These are phyloP conservation scores for Hypena proboscidalis DNA, from an alignment of 2,888 invertebrate genomes.

Conservation along the genomic window DNA sequence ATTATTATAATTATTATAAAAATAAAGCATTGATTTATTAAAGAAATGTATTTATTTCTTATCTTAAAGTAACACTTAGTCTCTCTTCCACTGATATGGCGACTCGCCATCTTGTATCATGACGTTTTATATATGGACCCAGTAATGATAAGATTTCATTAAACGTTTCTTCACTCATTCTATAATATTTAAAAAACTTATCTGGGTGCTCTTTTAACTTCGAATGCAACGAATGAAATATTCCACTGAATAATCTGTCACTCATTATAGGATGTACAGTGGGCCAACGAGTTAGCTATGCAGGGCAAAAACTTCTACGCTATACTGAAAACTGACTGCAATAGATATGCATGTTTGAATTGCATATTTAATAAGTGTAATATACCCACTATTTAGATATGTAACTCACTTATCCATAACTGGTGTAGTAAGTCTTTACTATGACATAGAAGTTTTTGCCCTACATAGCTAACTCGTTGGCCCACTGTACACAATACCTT, in stretches of 20 bases:
- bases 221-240: slow-evolving; percentile 9
- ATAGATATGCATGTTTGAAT: too few relatives aligned
- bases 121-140: slow-evolving; percentile 10
- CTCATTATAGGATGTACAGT: too few relatives aligned
- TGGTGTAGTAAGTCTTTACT: too few relatives aligned
- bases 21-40: slow-evolving; percentile 1
- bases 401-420: too few relatives aligned
- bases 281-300: too few relatives aligned
- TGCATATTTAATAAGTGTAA: too few relatives aligned
- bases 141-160: slow-evolving; percentile 7
- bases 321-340: too few relatives aligned
- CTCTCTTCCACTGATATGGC: slow-evolving; percentile 5
- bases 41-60: slow-evolving; percentile 2
- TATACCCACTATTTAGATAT: too few relatives aligned
- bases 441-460: too few relatives aligned
- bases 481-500: too few relatives aligned
- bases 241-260: slow-evolving; percentile 11
- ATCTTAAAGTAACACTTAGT: slow-evolving; percentile 8
- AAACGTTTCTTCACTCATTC: slow-evolving; percentile 12
- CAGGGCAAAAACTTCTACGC: too few relatives aligned
- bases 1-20: neutral
- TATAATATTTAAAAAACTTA: slow-evolving; percentile 13
- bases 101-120: slow-evolving; percentile 6
- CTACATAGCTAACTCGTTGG: too few relatives aligned
- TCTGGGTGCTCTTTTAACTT: slow-evolving; percentile 10